Percentiles rank a stretch among this genome's conserved stretches.
phyloP scores from a whole-genome alignment of 1,140 invertebrate species.

The Musca vetustissima region DNA sequence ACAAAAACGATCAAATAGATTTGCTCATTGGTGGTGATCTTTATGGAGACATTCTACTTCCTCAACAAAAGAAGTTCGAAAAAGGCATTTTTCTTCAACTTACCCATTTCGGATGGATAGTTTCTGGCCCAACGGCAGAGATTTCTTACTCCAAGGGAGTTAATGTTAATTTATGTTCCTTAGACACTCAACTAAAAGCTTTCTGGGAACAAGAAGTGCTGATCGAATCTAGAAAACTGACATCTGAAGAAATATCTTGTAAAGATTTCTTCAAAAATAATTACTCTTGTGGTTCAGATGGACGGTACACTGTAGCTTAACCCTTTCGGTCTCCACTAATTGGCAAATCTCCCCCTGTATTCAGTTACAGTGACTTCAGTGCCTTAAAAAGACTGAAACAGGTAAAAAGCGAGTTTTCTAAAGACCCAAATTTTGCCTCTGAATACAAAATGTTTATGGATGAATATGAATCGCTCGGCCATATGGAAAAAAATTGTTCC shows the following conservation, averaged over 20 bases:
- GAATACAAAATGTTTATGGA: conserved; percentile 16
- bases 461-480: background rate
- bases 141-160: background rate
- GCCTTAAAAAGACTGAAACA: background rate
- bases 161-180: background rate
- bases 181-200: background rate
- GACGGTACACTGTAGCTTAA: background rate
- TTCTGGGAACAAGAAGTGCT: background rate
- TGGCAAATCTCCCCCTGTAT: too few species aligned
- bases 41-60: conserved; percentile 4
- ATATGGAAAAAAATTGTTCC: background rate
- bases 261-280: too few species aligned
- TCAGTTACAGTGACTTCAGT: conserved; percentile 4
- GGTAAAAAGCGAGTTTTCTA: background rate
- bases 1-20: background rate
- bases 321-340: background rate
- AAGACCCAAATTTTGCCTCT: background rate
- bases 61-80: background rate
- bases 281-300: too few species aligned
- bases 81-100: background rate
- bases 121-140: background rate
- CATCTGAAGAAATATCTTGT: background rate
- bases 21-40: background rate
- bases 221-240: background rate
- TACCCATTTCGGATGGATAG: background rate